Conservation (phyloP, 1,140 invertebrate genomes). For the Drosophila prosaltans region DNA sequence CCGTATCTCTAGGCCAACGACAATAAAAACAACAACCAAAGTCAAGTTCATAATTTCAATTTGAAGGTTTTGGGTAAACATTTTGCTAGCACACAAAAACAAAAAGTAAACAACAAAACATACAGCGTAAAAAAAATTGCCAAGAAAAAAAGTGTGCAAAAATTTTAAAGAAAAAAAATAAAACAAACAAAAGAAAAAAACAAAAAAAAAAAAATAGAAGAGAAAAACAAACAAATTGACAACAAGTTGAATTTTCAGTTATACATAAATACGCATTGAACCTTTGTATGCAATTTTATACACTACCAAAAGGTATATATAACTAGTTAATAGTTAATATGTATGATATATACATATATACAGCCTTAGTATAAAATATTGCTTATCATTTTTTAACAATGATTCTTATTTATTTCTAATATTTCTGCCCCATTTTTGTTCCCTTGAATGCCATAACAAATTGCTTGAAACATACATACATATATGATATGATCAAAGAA, state of each 20-base stretch:
- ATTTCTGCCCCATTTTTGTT: no score
- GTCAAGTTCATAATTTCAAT: constrained; percentile 77
- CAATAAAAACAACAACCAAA: constrained; percentile 53
- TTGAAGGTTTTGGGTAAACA: constrained; percentile 76
- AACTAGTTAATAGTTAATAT: not conserved
- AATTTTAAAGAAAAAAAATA: constrained; percentile 32
- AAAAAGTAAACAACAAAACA: constrained; percentile 40
- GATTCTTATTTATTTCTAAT: no score
- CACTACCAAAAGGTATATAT: not conserved
- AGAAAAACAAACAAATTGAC: constrained; percentile 23
- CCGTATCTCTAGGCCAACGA: constrained; percentile 56
- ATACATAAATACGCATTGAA: not conserved
- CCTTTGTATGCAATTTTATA: not conserved
- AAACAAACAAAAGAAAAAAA: constrained; percentile 25
- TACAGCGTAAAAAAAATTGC: constrained; percentile 29
- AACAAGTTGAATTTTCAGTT: not conserved
- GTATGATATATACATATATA: no score
- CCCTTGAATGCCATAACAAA: no score
- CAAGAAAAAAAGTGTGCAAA: constrained; percentile 42
- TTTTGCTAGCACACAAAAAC: constrained; percentile 53
- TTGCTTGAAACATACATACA: no score
- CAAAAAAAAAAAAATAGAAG: constrained; percentile 23
- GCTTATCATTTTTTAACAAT: no score
- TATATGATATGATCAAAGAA: no score
- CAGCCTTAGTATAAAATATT: no score